Evolutionary conservation across 2,888 invertebrate genomes (phyloP), one percentile per base, ranked within the genome.

Genomic region (Acanthacorydalis orientalis): DNA sequence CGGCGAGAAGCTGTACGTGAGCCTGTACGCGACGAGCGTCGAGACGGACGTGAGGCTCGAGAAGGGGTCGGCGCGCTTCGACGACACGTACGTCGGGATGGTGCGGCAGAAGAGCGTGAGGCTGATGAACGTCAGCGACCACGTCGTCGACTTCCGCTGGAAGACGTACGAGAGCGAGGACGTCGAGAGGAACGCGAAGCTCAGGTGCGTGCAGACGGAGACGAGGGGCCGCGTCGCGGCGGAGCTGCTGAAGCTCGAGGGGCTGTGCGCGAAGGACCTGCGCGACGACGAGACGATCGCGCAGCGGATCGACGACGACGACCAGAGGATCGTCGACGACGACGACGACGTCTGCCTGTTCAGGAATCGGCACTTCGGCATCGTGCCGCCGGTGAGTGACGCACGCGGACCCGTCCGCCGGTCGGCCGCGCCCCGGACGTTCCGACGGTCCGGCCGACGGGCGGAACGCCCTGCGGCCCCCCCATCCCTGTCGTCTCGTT

Each of bases 21-120:
- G 60, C 12, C 48, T 75, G 3, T 57, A 56, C 40, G 72, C 72
- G 11, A 60, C 63, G 4, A 69, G 74, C 0, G 60, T 68, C 34
- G 64, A 66, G 41, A 72, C 71, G 2, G 64, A 61, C 31, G 60
- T 80, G 43, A 60, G 64, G 47, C 55, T 80, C 11, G 72, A 75
- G 48, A 69, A 69, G 48, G 59, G 67, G 38, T 62, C 64, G 0
- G 59, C 78, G 1, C 56, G 67, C 51, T 74, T 80, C 54, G 62
- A 68, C 4, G 72, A 76, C 42, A 77, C 78, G 0, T 79, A 68
- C 54, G 68, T 77, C 47, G 74, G 73, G 4, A 64, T 79, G 61
- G 68, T 69, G 43, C 68, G 70, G 11, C 69, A 72, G 48, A 65
- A 68, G 6, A 2, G 23, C 23, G 23, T 23, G 23, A 23, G 6